Evolutionary conservation across 2,888 invertebrate genomes (phyloP), one percentile per base, ranked within the genome.

Genomic region (Trichopria drosophilae): DNA sequence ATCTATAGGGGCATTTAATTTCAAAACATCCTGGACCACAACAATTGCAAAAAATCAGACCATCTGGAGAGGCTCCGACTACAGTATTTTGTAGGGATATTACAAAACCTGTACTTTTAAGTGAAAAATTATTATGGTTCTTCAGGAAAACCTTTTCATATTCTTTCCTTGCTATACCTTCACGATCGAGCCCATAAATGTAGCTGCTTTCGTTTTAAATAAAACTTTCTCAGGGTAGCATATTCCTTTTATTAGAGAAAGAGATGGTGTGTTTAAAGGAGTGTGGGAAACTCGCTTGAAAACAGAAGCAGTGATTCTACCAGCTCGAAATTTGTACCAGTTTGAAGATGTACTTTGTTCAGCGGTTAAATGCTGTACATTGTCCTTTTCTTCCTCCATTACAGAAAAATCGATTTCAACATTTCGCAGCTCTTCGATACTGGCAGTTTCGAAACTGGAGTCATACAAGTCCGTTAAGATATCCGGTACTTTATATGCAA

Each of bases 211-310:
- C n/a, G n/a, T n/a, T n/a, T n/a, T n/a, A n/a, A n/a, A n/a, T n/a
- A n/a, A n/a, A n/a, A n/a, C n/a, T n/a, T n/a, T n/a, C n/a, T 13
- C 24, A 5, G 29, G 31, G 10, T 42, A 42, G 22, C 32, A 31
- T 13, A 42, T 18, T 10, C 19, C 29, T 42, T 31, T 31, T 12
- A 39, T 23, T 23, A 39, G 4, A 4, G 31, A 20, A 9, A 18
- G 19, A 4, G 6, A 42, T 18, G 22, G 42, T 10, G 29, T 31
- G 7, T 20, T 16, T 20, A 42, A 7, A 4, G 18, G 13, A 5
- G 42, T 42, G 7, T 18, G 19, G 19, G 31, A 42, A 6, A 10
- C 16, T 20, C 10, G 22, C 20, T 42, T 42, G 7, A 42, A 42
- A 2, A 6, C 32, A 6, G 32, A 22, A 6, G 9, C 31, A 4